Evolutionary conservation across 1,140 invertebrate species (phyloP).

Genomic region (Macrosteles quadrilineatus): DNA sequence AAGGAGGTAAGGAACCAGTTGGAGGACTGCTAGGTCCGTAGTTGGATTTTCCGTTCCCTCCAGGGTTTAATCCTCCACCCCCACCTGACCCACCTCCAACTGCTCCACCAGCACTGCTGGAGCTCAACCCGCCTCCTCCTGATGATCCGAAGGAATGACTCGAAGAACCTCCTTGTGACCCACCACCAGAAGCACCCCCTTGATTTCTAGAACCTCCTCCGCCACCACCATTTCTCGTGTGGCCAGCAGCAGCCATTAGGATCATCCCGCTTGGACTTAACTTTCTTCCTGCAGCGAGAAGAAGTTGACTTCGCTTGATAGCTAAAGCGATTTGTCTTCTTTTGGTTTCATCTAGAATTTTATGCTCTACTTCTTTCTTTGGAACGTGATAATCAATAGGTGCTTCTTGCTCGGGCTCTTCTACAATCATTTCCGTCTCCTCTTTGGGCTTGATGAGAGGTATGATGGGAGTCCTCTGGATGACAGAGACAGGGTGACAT

Average conservation of each 20-base stretch:
- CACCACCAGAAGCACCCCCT: slow-evolving; percentile 32
- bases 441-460: slow-evolving; percentile 46
- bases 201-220: slow-evolving; percentile 47
- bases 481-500: slow-evolving; percentile 63
- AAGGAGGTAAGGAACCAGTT: slow-evolving; percentile 77
- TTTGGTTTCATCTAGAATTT: slow-evolving; percentile 48
- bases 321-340: slow-evolving; percentile 51
- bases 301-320: slow-evolving; percentile 38
- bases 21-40: slow-evolving; percentile 82
- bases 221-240: slow-evolving; percentile 63
- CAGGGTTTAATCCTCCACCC: slow-evolving; percentile 62
- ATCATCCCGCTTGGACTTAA: slow-evolving; percentile 45
- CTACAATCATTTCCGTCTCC: slow-evolving; percentile 47
- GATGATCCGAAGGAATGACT: slow-evolving; percentile 50
- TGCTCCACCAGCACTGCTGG: slow-evolving; percentile 54
- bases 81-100: slow-evolving; percentile 54
- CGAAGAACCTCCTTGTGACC: slow-evolving; percentile 6
- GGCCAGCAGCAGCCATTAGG: slow-evolving; percentile 68
- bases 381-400: slow-evolving; percentile 87
- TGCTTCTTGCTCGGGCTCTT: slow-evolving; percentile 69
- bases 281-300: slow-evolving; percentile 48
- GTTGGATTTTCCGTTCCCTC: slow-evolving; percentile 67
- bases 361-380: slow-evolving; percentile 61
- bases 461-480: slow-evolving; percentile 70
- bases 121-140: slow-evolving; percentile 50